phyloP scores from a whole-genome alignment of 2,113 vertebrate genomes.

The Candoia aspera region DNA sequence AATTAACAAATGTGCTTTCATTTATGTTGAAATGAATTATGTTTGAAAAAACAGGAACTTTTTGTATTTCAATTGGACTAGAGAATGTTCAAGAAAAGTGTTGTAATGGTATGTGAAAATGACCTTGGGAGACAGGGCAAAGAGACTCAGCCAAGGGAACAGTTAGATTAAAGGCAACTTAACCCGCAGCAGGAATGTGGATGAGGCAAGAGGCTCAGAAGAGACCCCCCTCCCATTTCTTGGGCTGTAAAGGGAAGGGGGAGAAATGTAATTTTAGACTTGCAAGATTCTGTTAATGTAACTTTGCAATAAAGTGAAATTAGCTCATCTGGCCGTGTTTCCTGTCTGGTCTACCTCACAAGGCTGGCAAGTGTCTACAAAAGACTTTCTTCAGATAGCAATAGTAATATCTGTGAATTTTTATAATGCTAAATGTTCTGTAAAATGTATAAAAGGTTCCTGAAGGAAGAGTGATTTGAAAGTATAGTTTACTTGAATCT shows the following conservation, averaged over 20 bases:
- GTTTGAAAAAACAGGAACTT: neutral
- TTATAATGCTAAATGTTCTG: slow-evolving; percentile 26
- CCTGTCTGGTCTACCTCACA: neutral
- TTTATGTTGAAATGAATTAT: too few species aligned
- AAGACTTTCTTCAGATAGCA: neutral
- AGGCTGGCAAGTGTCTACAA: neutral
- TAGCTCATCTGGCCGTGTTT: neutral
- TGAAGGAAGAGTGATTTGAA: slow-evolving; percentile 63
- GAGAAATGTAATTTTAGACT: neutral
- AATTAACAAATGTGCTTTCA: slow-evolving; percentile 16
- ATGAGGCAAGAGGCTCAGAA: neutral
- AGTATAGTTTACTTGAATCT: slow-evolving; percentile 67
- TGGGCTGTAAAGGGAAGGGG: neutral
- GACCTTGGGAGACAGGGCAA: neutral
- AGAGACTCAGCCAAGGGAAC: neutral
- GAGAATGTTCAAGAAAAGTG: slow-evolving; percentile 7
- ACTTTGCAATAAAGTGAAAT: neutral
- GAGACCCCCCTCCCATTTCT: neutral
- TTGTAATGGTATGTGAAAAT: neutral
- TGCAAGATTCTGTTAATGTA: neutral
- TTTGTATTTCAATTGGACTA: neutral
- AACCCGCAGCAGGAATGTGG: neutral
- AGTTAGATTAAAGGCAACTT: neutral
- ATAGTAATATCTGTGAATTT: slow-evolving; percentile 51
- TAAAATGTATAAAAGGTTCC: slow-evolving; percentile 44